These are phyloP conservation scores for Stenichneumon culpator DNA, from an alignment of 2,888 invertebrate genomes.

Conservation along the genomic window DNA sequence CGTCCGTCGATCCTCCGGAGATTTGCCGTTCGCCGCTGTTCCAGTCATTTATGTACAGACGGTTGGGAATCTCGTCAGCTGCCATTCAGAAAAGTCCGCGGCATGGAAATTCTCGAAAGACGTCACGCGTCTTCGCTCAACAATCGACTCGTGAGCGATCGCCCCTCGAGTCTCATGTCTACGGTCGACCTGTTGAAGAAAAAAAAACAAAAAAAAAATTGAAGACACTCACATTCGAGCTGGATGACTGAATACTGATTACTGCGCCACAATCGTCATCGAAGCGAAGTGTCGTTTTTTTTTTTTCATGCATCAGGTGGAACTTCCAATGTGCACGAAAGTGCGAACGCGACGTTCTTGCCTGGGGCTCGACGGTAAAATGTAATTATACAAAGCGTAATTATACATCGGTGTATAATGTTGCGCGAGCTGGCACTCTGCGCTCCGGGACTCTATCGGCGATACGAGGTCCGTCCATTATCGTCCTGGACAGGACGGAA, in stretches of 20 bases:
- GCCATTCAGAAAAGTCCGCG: slow-evolving; percentile 10
- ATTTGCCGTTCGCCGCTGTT: slow-evolving; percentile 34
- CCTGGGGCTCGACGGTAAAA: not conserved
- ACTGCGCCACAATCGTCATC: not conserved
- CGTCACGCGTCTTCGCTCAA: slow-evolving; percentile 16
- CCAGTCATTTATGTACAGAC: slow-evolving; percentile 33
- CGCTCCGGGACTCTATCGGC: too few species aligned
- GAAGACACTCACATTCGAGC: slow-evolving; percentile 19
- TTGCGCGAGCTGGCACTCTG: not conserved
- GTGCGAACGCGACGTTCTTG: not conserved
- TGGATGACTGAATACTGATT: not conserved
- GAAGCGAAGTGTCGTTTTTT: not conserved
- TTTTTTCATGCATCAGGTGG: slow-evolving; percentile 13
- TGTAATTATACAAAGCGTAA: not conserved
- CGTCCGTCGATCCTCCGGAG: slow-evolving; percentile 40
- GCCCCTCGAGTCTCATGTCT: slow-evolving; percentile 14
- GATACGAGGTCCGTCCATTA: slow-evolving; percentile 12
- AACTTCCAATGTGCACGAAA: slow-evolving; percentile 12
- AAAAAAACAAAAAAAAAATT: not conserved
- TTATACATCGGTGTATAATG: not conserved
- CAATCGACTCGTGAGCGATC: slow-evolving; percentile 18
- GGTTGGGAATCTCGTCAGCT: slow-evolving; percentile 6
- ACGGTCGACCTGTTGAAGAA: slow-evolving; percentile 12
- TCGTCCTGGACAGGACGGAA: slow-evolving; percentile 26
- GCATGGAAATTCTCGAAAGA: slow-evolving; percentile 28